Evolutionary conservation across 2,888 invertebrate genomes (phyloP).

Genomic region (Melinopterus prodromus): DNA sequence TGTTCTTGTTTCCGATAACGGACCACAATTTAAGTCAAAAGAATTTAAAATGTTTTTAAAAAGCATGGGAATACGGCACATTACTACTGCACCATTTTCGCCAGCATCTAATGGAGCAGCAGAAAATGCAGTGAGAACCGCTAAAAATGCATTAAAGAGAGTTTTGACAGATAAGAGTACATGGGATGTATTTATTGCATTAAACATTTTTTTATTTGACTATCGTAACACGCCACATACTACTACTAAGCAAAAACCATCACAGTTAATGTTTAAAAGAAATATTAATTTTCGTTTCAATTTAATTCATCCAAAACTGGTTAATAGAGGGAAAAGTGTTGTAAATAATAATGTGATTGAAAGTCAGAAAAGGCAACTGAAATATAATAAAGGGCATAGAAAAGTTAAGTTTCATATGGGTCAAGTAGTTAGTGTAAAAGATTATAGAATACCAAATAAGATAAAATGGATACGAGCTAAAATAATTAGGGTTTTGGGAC

Average conservation of each 20-base stretch:
- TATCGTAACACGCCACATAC: slow-evolving; percentile 21
- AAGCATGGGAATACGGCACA: slow-evolving; percentile 37
- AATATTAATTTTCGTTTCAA: background rate
- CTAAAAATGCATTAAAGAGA: slow-evolving; percentile 40
- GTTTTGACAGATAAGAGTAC: slow-evolving; percentile 28
- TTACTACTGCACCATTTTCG: slow-evolving; percentile 38
- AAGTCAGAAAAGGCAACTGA: background rate
- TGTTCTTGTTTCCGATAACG: slow-evolving; percentile 42
- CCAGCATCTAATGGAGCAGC: slow-evolving; percentile 42
- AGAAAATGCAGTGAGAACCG: slow-evolving; percentile 42
- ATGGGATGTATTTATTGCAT: slow-evolving; percentile 28
- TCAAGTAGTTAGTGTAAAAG: background rate
- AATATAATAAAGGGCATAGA: background rate
- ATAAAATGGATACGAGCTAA: slow-evolving; percentile 34
- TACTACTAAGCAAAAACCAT: background rate
- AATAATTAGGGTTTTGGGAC: slow-evolving; percentile 36
- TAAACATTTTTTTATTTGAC: slow-evolving; percentile 40
- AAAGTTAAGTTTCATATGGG: background rate
- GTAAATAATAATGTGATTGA: background rate
- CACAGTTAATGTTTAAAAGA: background rate
- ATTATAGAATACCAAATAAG: slow-evolving; percentile 34
- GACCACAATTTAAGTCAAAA: slow-evolving; percentile 36
- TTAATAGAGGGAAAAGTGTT: background rate
- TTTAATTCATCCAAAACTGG: background rate
- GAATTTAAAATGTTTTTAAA: slow-evolving; percentile 39